Evolutionary conservation across 2,113 vertebrate species (phyloP), one percentile per base, ranked within the genome.

Genomic region (Solea senegalensis): DNA sequence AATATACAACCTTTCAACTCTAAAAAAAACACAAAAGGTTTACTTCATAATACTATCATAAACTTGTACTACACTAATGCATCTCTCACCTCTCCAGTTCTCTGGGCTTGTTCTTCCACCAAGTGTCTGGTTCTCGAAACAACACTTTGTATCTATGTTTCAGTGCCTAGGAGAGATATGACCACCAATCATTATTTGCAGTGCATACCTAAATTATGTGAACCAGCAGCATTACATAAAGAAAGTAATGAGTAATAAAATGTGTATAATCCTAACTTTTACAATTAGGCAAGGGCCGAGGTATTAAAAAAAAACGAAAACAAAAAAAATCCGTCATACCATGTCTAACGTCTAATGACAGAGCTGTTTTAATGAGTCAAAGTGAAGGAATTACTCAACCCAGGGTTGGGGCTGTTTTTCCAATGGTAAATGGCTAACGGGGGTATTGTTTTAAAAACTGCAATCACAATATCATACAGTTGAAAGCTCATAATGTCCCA

Each of bases 61-160:
- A 68, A 15, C 3, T 15, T 4, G 60, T 7, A 13, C 12, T 26
- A 2, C 3, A 44, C 8, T 72, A 48, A 67, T 59, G 27, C n/a
- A 21, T 57, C n/a, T 58, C 86, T 94, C 94, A 99, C 98, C 95
- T 97, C 92, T 95, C 94, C 87, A 99, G 91, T 80, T 99, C 97
- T 91, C 93, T 95, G 50, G 98, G 96, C 83, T 96, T 99, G 90
- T 92, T 94, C 81, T 95, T 99, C 98, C 98, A 99, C 96, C 96
- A 97, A 21, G 96, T 98, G 70, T 98, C 96, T 10, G 98, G 96
- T 85, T 99, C 97, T 90, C 93, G 93, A 85, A 99, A 98, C 84
- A 96, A 84, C 52, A 99, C 94, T 88, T 96, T 95, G 74, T 98
- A 99, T 68, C 94, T 94, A 88, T 96, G 88, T 78, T 94, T 95